Base-by-base conservation (phyloP, 2,888 invertebrate genomes). In the Ichneumoninae sp. region DNA sequence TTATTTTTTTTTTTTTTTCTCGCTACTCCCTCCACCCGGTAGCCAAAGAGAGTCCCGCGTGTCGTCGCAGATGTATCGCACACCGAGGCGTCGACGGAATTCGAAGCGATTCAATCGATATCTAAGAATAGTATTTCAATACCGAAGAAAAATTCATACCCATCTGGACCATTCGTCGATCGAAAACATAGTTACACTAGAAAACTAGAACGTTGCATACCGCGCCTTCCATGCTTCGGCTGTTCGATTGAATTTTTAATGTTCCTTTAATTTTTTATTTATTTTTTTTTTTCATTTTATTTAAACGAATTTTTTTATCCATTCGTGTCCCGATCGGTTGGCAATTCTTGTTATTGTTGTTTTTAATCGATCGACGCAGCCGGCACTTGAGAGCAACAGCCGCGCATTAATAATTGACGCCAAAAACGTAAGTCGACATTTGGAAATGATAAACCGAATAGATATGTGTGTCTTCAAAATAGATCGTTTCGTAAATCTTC, bases 381-480 rank as follows among this genome's bases (percentile, higher is more conserved):
- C 65, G 54, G 66, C 66, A 74, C 10, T 44, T 1, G 8, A 19
- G 13, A 26, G 16, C 26, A 52, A 52, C 75, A 65, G 65, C 47
- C 74, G 74, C 36, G 19, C 19, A 33, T 30, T 50, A 36, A 76
- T 52, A 52, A 50, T 16, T 81, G 77, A 81, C 79, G 77, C 83
- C 82, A 80, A 54, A 68, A 81, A 70, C 77, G 50, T 68, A 83
- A 88, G 87, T 76, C 57, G 69, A 69, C 66, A 65, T 81, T 85
- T 84, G 33, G 70, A 81, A 85, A 85, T 65, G 82, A 86, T 85
- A 86, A 88, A 88, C 86, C 83, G 80, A 87, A 89, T 88, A 88
- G 88, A 91, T 90, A 89, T 91, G 90, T 89, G 88, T 88, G 85
- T 90, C 86, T 89, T 88, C 88, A 90, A 89, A 89, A 88, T 90